A percentile compares a stretch with the other conserved stretches of the same genome.
Conservation (phyloP, 2,797 vertebrate genomes). For the Scleropages formosus region DNA sequence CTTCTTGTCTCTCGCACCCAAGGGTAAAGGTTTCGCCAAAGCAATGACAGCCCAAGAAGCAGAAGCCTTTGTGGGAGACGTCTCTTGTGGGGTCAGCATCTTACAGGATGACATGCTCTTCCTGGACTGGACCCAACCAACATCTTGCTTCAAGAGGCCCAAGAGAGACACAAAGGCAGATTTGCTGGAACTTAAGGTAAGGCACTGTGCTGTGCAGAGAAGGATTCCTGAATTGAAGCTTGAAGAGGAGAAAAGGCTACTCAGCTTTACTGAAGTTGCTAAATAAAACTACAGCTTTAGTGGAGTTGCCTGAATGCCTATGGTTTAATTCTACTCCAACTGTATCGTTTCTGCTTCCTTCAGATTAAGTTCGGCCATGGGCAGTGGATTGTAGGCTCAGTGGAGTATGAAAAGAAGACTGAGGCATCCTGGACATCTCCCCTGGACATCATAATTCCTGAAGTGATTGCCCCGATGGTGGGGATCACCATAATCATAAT, state of each 20-base stretch:
- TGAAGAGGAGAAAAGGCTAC: neutral
- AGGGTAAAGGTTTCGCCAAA: conserved; percentile 89
- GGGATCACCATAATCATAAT: too few relatives aligned
- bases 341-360: neutral
- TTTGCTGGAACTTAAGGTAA: conserved; percentile 83
- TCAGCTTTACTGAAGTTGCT: neutral
- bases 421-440: too few relatives aligned
- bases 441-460: conserved; percentile 84
- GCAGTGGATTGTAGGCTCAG: conserved; percentile 81
- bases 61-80: conserved; percentile 86
- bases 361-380: conserved; percentile 89
- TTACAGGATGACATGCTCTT: conserved; percentile 90
- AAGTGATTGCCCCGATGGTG: conserved; percentile 87
- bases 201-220: conserved; percentile 42
- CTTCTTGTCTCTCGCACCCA: neutral
- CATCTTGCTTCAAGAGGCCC: conserved; percentile 75
- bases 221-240: neutral
- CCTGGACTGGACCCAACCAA: conserved; percentile 81
- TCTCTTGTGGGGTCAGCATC: conserved; percentile 83
- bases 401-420: conserved; percentile 76
- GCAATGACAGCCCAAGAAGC: conserved; percentile 94
- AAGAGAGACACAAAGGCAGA: conserved; percentile 84
- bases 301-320: neutral
- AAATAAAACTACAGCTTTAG: neutral
- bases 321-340: too few relatives aligned